Evolutionary conservation across 2,113 vertebrate species (phyloP), one percentile per base, ranked within the genome.

Genomic region (Xerus inauris): DNA sequence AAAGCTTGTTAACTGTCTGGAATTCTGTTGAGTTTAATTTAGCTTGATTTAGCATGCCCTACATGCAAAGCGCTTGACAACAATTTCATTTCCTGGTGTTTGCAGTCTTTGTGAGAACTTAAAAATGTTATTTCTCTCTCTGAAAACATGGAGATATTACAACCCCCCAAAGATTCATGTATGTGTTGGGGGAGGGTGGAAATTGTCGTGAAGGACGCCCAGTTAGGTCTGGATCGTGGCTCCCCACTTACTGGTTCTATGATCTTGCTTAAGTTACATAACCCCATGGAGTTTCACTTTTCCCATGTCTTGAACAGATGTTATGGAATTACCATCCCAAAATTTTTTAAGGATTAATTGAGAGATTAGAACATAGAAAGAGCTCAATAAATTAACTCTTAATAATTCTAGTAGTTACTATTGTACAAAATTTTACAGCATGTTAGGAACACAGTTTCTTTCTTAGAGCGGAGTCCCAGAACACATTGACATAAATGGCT

Each of bases 21-120:
- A 95, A 97, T 59, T 85, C 91, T 94, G 92, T 82, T 89, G 87
- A 94, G 96, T 95, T 97, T 98, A 97, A 97, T 97, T 97, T 97
- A 95, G 84, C 89, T 96, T 97, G 96, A 98, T 97, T 97, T 97
- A 97, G 87, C 65, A 95, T 95, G 97, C 96, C 94, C 94, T 92
- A 57, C 91, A 87, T 82, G 92, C 80, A 85, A 77, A 93, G 71
- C 64, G 35, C 87, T 97, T 93, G 89, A 96, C 91, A 94, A 96
- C 86, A 92, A 81, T 84, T 89, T 45, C 54, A 85, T 97, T 94
- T 97, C 94, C 80, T 94, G 95, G 72, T 95, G 89, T 94, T 93
- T 96, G 64, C 22, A 54, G 67, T 62, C 57, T 96, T 97, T 65
- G 86, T 89, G 51, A 89, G 64, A 95, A 89, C 19, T 26, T 42